Conservation (phyloP, 64 coral and sea anemone genomes). For the Montipora foliosa region DNA sequence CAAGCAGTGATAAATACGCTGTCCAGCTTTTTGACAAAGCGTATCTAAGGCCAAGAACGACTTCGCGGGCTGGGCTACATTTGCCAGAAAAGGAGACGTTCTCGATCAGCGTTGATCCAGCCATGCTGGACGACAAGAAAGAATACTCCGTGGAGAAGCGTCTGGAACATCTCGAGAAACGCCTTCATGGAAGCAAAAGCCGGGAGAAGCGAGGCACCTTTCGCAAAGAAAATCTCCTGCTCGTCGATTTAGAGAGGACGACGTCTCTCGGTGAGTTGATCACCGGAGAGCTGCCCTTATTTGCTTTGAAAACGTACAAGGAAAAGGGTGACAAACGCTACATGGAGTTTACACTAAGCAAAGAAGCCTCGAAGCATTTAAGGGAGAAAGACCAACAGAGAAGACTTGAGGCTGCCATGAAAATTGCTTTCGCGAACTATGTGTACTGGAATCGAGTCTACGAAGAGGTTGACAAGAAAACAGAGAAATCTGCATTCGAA, state of each 20-base stretch:
- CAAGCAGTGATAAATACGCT: conserved; percentile 1
- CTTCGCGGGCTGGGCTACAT: background rate
- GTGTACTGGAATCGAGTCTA: conserved; percentile 65
- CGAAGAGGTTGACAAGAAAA: conserved; percentile 59
- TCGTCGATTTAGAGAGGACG: conserved; percentile 40
- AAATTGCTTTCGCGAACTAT: conserved; percentile 65
- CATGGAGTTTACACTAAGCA: conserved; percentile 28
- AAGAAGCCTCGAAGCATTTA: conserved; percentile 19
- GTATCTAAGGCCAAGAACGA: conserved; percentile 19
- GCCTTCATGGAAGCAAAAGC: conserved; percentile 30
- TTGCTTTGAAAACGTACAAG: conserved; percentile 45
- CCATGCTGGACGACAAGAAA: conserved; percentile 47
- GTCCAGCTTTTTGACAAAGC: conserved; percentile 29
- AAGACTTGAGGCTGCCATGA: conserved; percentile 55
- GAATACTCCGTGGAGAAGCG: conserved; percentile 40
- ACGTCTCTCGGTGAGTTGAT: background rate
- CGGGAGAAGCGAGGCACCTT: conserved; percentile 43
- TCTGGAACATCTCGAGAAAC: conserved; percentile 47
- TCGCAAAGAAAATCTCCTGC: conserved; percentile 50
- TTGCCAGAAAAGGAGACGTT: conserved; percentile 26
- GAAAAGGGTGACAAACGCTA: conserved; percentile 51
- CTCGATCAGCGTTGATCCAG: conserved; percentile 23
- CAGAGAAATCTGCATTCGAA: conserved; percentile 56
- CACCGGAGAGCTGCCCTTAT: conserved; percentile 32
- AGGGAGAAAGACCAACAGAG: conserved; percentile 30